Base-by-base conservation (phyloP, 2,888 invertebrate species). In the Melanophora roralis region DNA sequence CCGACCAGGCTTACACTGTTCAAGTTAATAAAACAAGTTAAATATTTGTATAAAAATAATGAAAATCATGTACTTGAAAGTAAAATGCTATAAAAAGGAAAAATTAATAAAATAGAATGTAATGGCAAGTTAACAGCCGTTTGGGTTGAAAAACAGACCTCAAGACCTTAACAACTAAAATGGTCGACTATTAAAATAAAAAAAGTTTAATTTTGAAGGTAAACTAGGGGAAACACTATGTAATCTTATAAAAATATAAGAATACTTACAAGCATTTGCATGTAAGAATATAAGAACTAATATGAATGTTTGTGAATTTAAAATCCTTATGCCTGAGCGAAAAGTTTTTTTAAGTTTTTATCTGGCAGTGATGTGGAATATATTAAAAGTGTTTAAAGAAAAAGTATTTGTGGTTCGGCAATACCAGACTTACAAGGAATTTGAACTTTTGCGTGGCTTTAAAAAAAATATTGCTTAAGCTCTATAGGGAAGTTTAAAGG, bases 1-100 rank as follows among this genome's bases (percentile, higher is more conserved):
- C 32, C 43, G 57, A n/a, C n/a, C n/a, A n/a, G 23, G 16, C 40
- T 21, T 32, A 55, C 49, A 68, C 62, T 73, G 60, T 69, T 59
- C 49, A 64, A 78, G 59, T 69, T 69, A 69, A 78, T 65, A 69
- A 64, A 69, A 65, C 57, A 69, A 64, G 38, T 78, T 73, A 64
- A 64, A 73, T 68, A 64, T 51, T 62, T 67, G 62, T 38, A 23
- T 6, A 57, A 57, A 59, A 36, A 16, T 47, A 57, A 69, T 27
- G 23, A 27, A 69, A 57, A 67, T 0, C 12, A 19, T 36, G 36
- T 32, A 32, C 32, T 53, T 32, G 6, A 4, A 32, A 53, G 32
- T 53, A 14, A 16, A 27, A 4, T 7, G 8, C 49, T n/a, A 1
- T 1, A 21, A 6, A 1, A 55, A n/a, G 4, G 1, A 19, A 8